phyloP scores from a whole-genome alignment of 2,113 vertebrate species.

The Hydrochoerus hydrochaeris region DNA sequence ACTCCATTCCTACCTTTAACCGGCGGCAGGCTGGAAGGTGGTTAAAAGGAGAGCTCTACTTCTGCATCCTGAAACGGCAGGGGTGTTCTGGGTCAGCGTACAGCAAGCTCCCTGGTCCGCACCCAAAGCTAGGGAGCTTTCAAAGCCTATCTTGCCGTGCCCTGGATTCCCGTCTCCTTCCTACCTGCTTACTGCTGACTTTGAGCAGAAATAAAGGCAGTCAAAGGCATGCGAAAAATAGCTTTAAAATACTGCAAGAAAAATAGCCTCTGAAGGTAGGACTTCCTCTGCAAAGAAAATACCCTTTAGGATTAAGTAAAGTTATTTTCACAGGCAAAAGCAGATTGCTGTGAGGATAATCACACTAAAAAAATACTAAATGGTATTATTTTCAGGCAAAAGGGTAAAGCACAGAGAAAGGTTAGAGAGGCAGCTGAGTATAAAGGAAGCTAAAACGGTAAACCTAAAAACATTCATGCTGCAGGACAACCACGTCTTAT shows the following conservation, averaged over 20 bases:
- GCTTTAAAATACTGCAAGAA: not conserved
- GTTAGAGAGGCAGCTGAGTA: not conserved
- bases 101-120: no score
- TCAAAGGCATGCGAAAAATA: not conserved
- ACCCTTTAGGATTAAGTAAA: not conserved
- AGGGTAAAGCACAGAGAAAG: not conserved
- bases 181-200: not conserved
- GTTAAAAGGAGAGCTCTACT: not conserved
- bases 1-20: not conserved
- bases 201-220: not conserved
- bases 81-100: not conserved
- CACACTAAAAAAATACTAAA: not conserved
- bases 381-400: not conserved
- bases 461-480: rapidly evolving
- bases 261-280: not conserved
- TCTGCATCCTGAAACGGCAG: no score
- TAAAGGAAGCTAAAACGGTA: rapidly evolving
- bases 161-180: not conserved
- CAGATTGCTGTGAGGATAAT: not conserved
- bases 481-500: rapidly evolving
- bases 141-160: not conserved
- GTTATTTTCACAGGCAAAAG: not conserved
- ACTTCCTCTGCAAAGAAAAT: slow-evolving; percentile 20
- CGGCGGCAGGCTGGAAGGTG: rapidly evolving
- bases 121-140: not conserved